These are phyloP conservation scores for Clarias gariepinus DNA, from an alignment of 2,113 vertebrate species.

Conservation along the genomic window DNA sequence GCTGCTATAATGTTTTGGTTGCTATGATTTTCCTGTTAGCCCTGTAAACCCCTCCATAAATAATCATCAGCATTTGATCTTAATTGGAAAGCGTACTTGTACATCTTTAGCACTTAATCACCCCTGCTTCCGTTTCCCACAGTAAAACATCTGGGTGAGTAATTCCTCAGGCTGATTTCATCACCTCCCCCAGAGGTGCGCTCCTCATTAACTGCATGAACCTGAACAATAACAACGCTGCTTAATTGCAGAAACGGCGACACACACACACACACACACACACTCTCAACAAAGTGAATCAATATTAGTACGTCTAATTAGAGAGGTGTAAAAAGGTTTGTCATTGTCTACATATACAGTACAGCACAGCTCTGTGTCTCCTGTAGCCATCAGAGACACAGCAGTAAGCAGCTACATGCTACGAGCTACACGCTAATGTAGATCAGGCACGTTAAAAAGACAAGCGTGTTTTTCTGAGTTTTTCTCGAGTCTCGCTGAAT, in stretches of 20 bases:
- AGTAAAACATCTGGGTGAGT: conserved; percentile 59
- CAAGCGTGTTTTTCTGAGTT: background rate
- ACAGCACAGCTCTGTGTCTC: background rate
- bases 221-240: conserved; percentile 46
- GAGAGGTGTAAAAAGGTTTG: background rate
- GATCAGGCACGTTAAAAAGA: background rate
- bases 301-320: conserved; percentile 35
- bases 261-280: background rate
- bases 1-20: no score
- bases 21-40: background rate
- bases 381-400: background rate
- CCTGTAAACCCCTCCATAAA: background rate
- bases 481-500: background rate
- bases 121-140: conserved; percentile 51
- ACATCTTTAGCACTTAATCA: conserved; percentile 58
- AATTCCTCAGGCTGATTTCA: conserved; percentile 61
- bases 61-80: background rate
- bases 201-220: conserved; percentile 54
- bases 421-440: background rate
- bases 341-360: background rate
- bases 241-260: conserved; percentile 45
- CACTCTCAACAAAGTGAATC: background rate
- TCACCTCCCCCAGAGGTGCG: conserved; percentile 44
- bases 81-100: conserved; percentile 33
- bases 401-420: background rate